These are phyloP conservation scores for Acromyrmex echinatior DNA, from an alignment of 1,140 invertebrate species.

Conservation along the genomic window DNA sequence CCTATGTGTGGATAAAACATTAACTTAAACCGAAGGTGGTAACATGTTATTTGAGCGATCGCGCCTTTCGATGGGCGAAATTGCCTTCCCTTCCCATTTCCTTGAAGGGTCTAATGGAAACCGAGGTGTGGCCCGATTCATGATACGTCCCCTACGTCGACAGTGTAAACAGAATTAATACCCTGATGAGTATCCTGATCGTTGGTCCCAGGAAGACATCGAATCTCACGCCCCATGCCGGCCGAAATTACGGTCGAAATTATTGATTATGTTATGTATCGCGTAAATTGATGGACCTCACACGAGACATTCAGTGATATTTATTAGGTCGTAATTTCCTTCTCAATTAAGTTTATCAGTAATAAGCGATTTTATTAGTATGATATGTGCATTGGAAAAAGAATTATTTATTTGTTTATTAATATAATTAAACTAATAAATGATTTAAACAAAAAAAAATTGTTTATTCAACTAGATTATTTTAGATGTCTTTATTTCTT, in stretches of 20 bases:
- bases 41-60: slow-evolving; percentile 78
- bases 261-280: slow-evolving; percentile 34
- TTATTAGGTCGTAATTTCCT: not conserved
- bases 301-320: not conserved
- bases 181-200: slow-evolving; percentile 38
- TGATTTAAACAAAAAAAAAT: too few species aligned
- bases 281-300: slow-evolving; percentile 1
- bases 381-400: not conserved
- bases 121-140: slow-evolving; percentile 25
- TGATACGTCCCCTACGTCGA: slow-evolving; percentile 4
- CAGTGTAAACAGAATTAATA: slow-evolving; percentile 71
- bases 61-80: slow-evolving; percentile 51
- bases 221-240: slow-evolving; percentile 4
- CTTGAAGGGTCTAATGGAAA: slow-evolving; percentile 63
- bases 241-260: slow-evolving; percentile 42
- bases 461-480: too few species aligned
- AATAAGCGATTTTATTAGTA: not conserved
- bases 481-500: too few species aligned
- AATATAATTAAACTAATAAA: too few species aligned
- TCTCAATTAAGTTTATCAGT: slow-evolving; percentile 6
- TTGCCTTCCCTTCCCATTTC: slow-evolving; percentile 51
- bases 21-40: slow-evolving; percentile 59
- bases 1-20: slow-evolving; percentile 7
- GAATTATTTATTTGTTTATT: too few species aligned
- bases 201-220: not conserved